Evolutionary conservation across 2,113 vertebrate species (phyloP), one percentile per base, ranked within the genome.

Genomic region (Nasalis larvatus): DNA sequence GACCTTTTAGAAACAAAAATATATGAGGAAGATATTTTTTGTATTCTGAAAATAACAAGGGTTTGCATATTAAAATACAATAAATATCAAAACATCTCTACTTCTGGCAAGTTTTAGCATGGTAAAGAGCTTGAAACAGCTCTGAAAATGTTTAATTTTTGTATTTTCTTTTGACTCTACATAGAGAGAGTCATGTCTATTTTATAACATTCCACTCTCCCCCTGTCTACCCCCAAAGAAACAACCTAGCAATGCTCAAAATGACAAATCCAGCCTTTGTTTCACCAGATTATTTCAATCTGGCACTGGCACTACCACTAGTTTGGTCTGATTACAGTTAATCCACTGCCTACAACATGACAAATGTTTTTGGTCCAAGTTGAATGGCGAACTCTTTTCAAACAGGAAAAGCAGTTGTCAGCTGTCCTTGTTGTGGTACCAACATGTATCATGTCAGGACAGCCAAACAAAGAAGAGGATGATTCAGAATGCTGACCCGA

Each of bases 231-330:
- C 52, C 45, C 20, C 14, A 91, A 35, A 92, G 90, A 91, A 78
- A 93, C 21, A 45, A 69, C 47, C 87, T 18, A 86, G 52, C 69
- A 23, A 4, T 89, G 56, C 85, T 98, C 56, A 16, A 84, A 93
- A 95, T 91, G 92, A 97, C 16, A 97, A 98, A 98, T 96, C 96
- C 97, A 95, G 66, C 87, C 97, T 98, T 98, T 98, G 95, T 98
- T 90, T 71, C 37, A 17, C 0, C 0, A n/a, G 56, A 95, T 97
- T 97, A 98, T 97, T 97, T 97, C 54, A 32, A 35, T 71, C 94
- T 97, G 95, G 92, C 84, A 49, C 88, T 89, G 91, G 97, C 92
- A 56, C 90, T 1, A 0, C 56, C 10, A 7, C 56, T 74, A 93
- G 94, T 89, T 89, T 92, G 96, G 40, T 95, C 86, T 94, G 97